These are phyloP conservation scores for Lepidocyrtoides sp. DNA, from an alignment of 2,888 invertebrate species.

Conservation along the genomic window DNA sequence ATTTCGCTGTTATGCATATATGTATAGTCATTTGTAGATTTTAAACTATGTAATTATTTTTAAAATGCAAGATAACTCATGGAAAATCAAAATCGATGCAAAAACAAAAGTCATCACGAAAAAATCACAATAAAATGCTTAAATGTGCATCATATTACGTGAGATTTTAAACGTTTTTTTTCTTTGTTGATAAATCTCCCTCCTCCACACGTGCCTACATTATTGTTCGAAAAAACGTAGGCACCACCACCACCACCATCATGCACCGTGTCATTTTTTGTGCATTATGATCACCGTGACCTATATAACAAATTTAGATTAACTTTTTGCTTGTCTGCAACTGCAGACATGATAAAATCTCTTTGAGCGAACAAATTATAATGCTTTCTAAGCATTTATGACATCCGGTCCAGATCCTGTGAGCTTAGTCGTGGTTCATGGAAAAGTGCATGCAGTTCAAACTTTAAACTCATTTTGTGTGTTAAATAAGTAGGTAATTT, in stretches of 20 bases:
- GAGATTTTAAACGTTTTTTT: no score
- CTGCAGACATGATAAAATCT: no score
- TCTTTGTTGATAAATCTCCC: no score
- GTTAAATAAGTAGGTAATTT: not conserved
- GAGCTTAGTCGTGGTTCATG: not conserved
- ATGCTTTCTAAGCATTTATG: not conserved
- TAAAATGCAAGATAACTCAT: no score
- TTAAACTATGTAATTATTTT: no score
- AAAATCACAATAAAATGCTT: not conserved
- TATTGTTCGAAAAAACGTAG: no score
- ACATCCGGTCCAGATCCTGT: slow-evolving; percentile 35
- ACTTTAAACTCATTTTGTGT: no score
- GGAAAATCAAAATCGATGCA: slow-evolving; percentile 25
- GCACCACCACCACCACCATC: no score
- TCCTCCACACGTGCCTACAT: no score
- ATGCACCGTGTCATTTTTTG: not conserved
- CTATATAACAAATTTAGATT: slow-evolving; percentile 8
- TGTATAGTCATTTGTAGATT: no score
- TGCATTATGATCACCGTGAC: not conserved
- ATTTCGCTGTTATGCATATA: no score
- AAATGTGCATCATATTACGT: not conserved
- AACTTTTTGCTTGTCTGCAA: not conserved
- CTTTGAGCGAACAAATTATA: not conserved
- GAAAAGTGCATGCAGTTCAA: no score
- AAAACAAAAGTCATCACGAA: slow-evolving; percentile 17